Conservation (phyloP, 1,140 invertebrate species). For the Scaptomyza graminum region DNA sequence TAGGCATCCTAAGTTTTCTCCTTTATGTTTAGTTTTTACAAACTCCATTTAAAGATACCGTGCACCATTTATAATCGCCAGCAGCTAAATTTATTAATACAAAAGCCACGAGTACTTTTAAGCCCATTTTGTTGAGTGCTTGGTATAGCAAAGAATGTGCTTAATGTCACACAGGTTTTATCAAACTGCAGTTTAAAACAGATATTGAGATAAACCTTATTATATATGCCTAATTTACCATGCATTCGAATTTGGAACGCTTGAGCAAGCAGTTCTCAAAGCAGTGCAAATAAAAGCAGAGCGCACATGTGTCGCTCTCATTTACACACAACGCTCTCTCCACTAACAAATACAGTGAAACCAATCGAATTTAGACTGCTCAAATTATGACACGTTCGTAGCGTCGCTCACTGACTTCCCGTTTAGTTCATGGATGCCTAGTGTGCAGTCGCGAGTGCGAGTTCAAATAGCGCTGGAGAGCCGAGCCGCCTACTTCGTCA, state of each 20-base stretch:
- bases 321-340: neutral
- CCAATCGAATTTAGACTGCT: conserved; percentile 20
- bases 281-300: neutral
- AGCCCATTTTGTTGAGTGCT: neutral
- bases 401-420: conserved; percentile 2
- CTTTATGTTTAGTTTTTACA: conserved; percentile 1
- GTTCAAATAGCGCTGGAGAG: conserved; percentile 6
- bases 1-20: neutral
- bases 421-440: neutral
- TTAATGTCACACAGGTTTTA: neutral
- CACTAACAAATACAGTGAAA: neutral
- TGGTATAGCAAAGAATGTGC: neutral
- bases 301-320: neutral
- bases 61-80: conserved; percentile 16
- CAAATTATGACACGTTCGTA: no score
- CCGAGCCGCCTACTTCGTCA: no score
- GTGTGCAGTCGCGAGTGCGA: neutral
- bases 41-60: neutral
- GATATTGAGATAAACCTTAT: neutral
- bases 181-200: neutral
- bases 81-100: neutral
- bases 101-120: neutral
- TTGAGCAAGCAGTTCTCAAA: conserved; percentile 10
- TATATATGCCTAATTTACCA: neutral
- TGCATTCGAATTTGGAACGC: conserved; percentile 21